Evolutionary conservation across 2,888 invertebrate species (phyloP).

Genomic region (Digitonthophagus gazella): DNA sequence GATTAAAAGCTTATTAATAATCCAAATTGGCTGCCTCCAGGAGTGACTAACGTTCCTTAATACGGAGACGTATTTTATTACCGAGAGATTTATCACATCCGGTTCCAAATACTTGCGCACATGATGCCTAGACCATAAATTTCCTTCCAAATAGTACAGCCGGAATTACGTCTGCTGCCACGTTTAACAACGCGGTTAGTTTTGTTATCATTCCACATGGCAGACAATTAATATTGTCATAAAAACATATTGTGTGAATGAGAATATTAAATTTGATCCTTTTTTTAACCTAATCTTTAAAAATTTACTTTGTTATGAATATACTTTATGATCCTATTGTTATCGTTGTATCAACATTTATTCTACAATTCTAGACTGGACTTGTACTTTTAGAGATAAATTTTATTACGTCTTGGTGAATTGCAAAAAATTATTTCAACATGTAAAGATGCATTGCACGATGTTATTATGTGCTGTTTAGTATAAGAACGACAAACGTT

Average conservation of each 20-base stretch:
- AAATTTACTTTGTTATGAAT: too few relatives aligned
- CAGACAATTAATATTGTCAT: background rate
- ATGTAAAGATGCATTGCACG: background rate
- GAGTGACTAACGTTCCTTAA: background rate
- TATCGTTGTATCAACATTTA: background rate
- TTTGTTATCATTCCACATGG: background rate
- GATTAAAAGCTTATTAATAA: background rate
- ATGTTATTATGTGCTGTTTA: too few relatives aligned
- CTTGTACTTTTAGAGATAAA: background rate
- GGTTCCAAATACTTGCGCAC: background rate
- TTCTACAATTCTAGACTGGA: too few relatives aligned
- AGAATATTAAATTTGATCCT: too few relatives aligned
- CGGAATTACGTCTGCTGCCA: background rate
- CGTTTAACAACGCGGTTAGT: background rate
- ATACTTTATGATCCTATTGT: background rate
- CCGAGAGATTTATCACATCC: background rate
- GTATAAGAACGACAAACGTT: too few relatives aligned
- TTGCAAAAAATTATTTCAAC: background rate
- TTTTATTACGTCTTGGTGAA: background rate
- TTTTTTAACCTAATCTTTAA: too few relatives aligned
- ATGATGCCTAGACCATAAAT: background rate
- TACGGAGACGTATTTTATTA: background rate
- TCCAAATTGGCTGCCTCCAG: background rate
- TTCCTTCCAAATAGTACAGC: background rate
- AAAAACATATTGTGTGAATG: background rate